Base-by-base conservation (phyloP, 2,888 invertebrate genomes). In the Athetis lepigone region DNA sequence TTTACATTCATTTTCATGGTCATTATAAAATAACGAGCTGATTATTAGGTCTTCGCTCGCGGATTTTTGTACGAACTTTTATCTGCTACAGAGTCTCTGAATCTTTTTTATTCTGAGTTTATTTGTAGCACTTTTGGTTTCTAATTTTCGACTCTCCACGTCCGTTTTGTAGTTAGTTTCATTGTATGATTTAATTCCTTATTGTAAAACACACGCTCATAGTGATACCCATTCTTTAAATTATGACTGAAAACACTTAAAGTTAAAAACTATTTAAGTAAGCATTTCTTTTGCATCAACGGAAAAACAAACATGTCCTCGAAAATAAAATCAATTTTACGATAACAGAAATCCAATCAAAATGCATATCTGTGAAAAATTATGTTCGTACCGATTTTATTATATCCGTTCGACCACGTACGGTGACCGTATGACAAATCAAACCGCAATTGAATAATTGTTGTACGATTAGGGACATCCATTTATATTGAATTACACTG, bases 361-460 rank as follows among this genome's bases (percentile, higher is more conserved):
- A 37, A 6, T 40, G 67, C 55, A 46, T 49, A 56, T 52, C 55
- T 45, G 58, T 56, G 43, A 52, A 75, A 70, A 64, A 63, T 36
- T 25, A 36, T 49, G 19, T 49, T 36, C 13, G 37, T 50, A 39
- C n/a, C 21, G 46, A 51, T 57, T n/a, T n/a, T 52, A 29, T 50
- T 47, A 45, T 65, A 58, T 56, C 43, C 45, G 55, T 51, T 55
- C 61, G 69, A 47, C 25, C 36, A 29, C 33, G 25, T 50, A 65
- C 39, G 11, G 29, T 27, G 49, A 33, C 37, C 33, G 21, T 50
- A 65, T 33, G n/a, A 23, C 25, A 59, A n/a, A 45, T 63, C 55
- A 59, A 54, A 40, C 60, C 43, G 11, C 54, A 56, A 73, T 62
- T 77, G 69, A 75, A 77, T 77, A 75, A 75, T 65, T 69, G 54